These are phyloP conservation scores for Dendrophyllia cribrosa DNA, from an alignment of 64 coral and sea anemone genomes.

Conservation along the genomic window DNA sequence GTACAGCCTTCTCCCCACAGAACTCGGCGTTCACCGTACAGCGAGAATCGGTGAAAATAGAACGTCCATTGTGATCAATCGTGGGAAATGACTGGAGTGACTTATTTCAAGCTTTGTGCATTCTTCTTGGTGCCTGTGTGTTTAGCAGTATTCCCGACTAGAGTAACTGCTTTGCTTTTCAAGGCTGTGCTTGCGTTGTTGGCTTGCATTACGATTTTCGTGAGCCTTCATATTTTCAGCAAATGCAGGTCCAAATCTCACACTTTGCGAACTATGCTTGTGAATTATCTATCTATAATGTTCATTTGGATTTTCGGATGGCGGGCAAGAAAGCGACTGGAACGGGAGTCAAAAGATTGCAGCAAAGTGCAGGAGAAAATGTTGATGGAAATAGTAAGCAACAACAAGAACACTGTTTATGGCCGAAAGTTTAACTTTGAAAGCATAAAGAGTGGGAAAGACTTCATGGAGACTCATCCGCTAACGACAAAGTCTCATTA, in stretches of 20 bases:
- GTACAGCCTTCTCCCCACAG: too few species aligned
- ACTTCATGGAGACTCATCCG: constrained; percentile 14
- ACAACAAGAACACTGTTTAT: constrained; percentile 12
- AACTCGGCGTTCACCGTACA: too few species aligned
- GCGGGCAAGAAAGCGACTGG: constrained; percentile 2
- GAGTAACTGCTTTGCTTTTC: too few species aligned
- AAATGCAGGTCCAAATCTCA: constrained; percentile 32
- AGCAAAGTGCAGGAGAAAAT: constrained; percentile 27
- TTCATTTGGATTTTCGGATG: constrained; percentile 1
- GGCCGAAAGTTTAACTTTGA: constrained; percentile 7
- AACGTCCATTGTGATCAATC: too few species aligned
- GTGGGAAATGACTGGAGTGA: too few species aligned
- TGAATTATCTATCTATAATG: constrained; percentile 8
- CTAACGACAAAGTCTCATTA: not conserved
- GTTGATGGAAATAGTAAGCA: constrained; percentile 32
- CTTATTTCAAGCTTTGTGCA: too few species aligned
- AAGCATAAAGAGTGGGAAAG: constrained; percentile 7
- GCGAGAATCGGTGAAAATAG: too few species aligned
- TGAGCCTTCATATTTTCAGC: constrained; percentile 9
- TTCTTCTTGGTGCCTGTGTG: too few species aligned
- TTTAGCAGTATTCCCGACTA: too few species aligned
- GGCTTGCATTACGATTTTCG: too few species aligned
- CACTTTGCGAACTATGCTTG: not conserved
- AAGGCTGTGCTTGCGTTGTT: too few species aligned
- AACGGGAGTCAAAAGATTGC: not conserved